Base-by-base conservation (phyloP, 2,888 invertebrate species). In the Sphecodes monilicornis region DNA sequence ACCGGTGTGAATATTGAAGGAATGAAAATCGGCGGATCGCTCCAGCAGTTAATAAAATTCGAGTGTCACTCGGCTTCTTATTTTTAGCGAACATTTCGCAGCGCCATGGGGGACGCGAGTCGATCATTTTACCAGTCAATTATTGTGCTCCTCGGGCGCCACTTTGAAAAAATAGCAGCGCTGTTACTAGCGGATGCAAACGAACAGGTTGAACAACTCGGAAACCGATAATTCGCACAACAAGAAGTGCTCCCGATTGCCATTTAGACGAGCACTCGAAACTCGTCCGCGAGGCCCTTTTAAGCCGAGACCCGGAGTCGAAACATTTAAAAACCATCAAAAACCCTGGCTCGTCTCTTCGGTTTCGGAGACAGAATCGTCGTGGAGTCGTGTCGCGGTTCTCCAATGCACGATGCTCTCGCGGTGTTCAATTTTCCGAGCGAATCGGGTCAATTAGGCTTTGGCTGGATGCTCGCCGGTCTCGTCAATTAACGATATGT, bases 401-500 rank as follows among this genome's bases (percentile, higher is more conserved):
- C 60, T 29, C 29, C 26, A 5, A 29, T 16, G 57, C 57, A 16
- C 57, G 29, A 29, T 29, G 57, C 57, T 26, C 57, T 26, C 57
- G 57, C 60, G 60, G 41, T 22, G 50, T 43, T 69, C 69, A 43
- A 70, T 75, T 60, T 22, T 32, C 22, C 22, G 26, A 26, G 18
- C 60, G 60, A 75, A 80, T 50, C 74, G 16, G 75, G 74, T 75
- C 80, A 80, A 79, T 82, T 80, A 75, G 80, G 74, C 11, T 29
- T n/a, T 41, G 69, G 50, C 50, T 22, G 46, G 57, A 57, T 69
- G 54, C 60, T 60, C 69, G 41, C 29, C 46, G 46, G 18, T 64
- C 64, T 71, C 73, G 57, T 64, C 80, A 75, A 80, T 82, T 75
- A 82, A 69, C 80, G 46, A 80, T 80, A 75, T 64, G 60, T 80